phyloP scores from a whole-genome alignment of 2,113 vertebrate species.

The Panthera tigris region DNA sequence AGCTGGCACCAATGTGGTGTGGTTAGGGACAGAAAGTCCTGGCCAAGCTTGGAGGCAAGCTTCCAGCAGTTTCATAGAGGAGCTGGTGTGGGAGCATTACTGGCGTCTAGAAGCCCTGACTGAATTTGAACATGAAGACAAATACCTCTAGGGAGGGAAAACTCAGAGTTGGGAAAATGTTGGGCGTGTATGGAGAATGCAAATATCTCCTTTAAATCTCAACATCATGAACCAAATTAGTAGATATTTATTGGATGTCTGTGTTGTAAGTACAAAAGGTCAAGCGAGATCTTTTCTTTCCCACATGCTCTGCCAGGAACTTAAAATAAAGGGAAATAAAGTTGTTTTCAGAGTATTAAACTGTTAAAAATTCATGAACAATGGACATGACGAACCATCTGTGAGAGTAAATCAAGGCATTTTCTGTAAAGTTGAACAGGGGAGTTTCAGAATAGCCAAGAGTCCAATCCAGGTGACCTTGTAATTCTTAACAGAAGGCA shows the following conservation, averaged over 20 bases:
- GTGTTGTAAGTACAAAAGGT: conserved; percentile 12
- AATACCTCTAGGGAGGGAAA: not conserved
- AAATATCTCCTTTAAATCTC: not conserved
- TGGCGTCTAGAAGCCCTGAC: not conserved
- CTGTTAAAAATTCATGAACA: not conserved
- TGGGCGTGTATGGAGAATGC: not conserved
- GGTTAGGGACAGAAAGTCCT: not conserved
- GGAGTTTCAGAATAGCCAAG: not conserved
- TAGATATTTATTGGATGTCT: not conserved
- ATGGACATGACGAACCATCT: not conserved
- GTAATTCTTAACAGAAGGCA: not conserved
- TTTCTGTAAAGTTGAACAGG: not conserved
- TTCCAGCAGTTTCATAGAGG: not conserved
- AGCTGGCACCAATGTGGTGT: too few species aligned
- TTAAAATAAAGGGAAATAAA: conserved; percentile 34
- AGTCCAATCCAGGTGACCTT: not conserved
- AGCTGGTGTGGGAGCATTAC: not conserved
- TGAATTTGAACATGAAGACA: not conserved
- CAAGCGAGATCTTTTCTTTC: not conserved
- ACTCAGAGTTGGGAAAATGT: not conserved
- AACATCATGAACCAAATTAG: not conserved
- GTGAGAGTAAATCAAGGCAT: not conserved
- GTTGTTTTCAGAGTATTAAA: not conserved
- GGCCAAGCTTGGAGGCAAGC: not conserved
- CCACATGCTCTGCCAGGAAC: not conserved